A percentile compares a stretch with the other conserved stretches of the same genome.
These are phyloP conservation scores for Hippopotamus amphibius DNA, from an alignment of 2,113 vertebrate species.

Conservation along the genomic window DNA sequence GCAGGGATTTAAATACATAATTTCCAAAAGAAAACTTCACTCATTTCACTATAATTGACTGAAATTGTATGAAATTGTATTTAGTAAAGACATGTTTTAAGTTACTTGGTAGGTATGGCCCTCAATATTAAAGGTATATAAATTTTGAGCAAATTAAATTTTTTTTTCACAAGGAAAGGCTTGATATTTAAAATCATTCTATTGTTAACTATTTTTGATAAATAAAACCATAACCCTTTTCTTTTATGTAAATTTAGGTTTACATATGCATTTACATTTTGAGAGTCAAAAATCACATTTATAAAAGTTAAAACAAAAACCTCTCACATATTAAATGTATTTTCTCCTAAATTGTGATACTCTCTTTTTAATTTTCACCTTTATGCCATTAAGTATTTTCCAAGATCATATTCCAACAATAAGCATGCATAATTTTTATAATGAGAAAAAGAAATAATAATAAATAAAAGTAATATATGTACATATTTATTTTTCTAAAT, in stretches of 20 bases:
- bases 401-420: neutral
- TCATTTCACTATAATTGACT: neutral
- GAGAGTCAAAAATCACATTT: neutral
- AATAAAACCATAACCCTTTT: neutral
- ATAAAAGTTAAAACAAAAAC: neutral
- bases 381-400: neutral
- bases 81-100: neutral
- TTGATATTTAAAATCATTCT: neutral
- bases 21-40: conserved; percentile 21
- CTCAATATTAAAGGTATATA: neutral
- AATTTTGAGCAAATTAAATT: conserved; percentile 31
- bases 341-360: neutral
- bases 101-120: neutral
- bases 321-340: neutral
- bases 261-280: neutral
- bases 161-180: neutral
- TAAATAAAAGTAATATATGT: neutral
- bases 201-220: conserved; percentile 7
- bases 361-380: neutral
- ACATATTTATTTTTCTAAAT: conserved; percentile 6
- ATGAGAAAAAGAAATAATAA: neutral
- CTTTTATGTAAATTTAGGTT: conserved; percentile 10
- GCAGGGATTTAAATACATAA: neutral
- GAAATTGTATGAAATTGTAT: neutral
- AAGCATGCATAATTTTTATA: neutral